Percentiles rank a stretch among this genome's conserved stretches.
These are phyloP conservation scores for Alethe castanea DNA, from an alignment of 2,113 vertebrate species.

Conservation along the genomic window DNA sequence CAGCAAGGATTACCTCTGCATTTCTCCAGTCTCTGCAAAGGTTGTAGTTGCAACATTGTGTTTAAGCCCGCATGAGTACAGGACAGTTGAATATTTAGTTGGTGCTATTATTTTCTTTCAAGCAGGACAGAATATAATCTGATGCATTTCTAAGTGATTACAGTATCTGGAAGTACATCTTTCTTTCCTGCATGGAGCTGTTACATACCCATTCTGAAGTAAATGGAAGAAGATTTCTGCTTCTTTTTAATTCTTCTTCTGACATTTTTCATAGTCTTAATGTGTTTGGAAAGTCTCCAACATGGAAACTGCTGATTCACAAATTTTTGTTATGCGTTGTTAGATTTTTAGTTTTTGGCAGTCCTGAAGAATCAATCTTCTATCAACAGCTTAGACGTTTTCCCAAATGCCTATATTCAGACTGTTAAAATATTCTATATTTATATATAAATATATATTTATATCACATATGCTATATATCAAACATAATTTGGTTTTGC, in stretches of 20 bases:
- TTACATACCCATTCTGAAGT: not conserved
- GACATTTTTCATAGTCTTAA: not conserved
- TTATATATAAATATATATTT: not conserved
- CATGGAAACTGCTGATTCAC: not conserved
- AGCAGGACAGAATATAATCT: not conserved
- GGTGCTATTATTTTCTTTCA: not conserved
- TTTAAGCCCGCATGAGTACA: not conserved
- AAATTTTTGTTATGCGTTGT: not conserved
- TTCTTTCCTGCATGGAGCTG: not conserved
- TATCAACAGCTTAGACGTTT: not conserved
- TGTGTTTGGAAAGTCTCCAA: not conserved
- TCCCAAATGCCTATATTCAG: not conserved
- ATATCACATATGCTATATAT: not conserved
- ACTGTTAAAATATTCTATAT: not conserved
- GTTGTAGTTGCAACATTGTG: not conserved
- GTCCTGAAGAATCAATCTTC: not conserved
- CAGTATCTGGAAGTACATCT: not conserved
- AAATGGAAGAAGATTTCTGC: not conserved
- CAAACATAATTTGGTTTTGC: not conserved
- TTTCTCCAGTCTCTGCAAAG: not conserved
- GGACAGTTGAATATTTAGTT: not conserved
- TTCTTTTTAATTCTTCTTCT: not conserved
- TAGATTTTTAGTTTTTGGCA: slow-evolving; percentile 1
- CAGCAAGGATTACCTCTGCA: not conserved
- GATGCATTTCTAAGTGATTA: not conserved